These are phyloP conservation scores for Dipodomys merriami DNA, from an alignment of 2,113 vertebrate genomes.

Conservation along the genomic window DNA sequence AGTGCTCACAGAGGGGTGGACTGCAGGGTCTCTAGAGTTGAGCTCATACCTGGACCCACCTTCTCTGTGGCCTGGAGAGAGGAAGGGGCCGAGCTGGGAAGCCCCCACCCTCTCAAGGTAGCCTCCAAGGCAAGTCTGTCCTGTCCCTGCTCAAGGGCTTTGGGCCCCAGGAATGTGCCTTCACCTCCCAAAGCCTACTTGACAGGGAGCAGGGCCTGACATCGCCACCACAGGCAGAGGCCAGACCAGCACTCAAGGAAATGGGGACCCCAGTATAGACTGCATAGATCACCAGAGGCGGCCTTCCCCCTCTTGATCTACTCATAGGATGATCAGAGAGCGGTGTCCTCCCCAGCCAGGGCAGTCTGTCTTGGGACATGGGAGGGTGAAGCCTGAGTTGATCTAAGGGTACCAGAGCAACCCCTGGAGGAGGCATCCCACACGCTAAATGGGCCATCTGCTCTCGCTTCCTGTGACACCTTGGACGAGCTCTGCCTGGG, in stretches of 20 bases:
- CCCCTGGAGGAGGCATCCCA: background rate
- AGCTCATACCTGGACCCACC: background rate
- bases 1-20: background rate
- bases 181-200: background rate
- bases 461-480: background rate
- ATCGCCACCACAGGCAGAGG: background rate
- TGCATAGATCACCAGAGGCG: background rate
- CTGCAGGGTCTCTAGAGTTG: background rate
- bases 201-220: background rate
- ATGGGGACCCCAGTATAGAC: rapidly evolving
- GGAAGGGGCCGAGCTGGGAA: background rate
- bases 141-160: background rate
- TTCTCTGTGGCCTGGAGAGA: background rate
- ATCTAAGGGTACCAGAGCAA: background rate
- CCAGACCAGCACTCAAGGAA: background rate
- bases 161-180: background rate
- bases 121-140: background rate
- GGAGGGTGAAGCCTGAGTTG: background rate
- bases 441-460: background rate
- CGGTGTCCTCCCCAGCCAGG: background rate
- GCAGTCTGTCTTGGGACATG: background rate
- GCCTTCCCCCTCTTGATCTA: background rate
- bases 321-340: background rate
- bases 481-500: too few species aligned
- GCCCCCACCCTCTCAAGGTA: rapidly evolving